These are phyloP conservation scores for Mallateleia sp. DNA, from an alignment of 2,888 invertebrate genomes.

Conservation along the genomic window DNA sequence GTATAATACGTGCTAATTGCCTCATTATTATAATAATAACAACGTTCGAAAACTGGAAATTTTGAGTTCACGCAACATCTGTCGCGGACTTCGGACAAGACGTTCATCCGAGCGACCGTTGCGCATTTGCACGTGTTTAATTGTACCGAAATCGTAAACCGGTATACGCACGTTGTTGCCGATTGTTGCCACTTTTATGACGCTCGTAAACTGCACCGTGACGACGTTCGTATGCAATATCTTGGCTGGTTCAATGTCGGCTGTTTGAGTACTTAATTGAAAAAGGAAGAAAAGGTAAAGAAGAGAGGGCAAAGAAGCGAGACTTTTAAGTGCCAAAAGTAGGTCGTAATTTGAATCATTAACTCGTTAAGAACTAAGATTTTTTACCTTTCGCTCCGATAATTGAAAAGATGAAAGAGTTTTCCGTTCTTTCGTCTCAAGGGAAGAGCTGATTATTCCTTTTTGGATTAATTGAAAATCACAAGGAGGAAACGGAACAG, in stretches of 20 bases:
- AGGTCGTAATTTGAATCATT: conserved; percentile 9
- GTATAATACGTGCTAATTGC: conserved; percentile 30
- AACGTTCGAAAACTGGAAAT: background rate
- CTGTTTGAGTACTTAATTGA: conserved; percentile 20
- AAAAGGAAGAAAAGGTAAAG: conserved; percentile 1
- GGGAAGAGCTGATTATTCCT: background rate
- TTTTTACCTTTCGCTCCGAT: background rate
- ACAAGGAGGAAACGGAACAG: background rate
- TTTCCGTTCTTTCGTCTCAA: background rate
- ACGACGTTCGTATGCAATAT: conserved; percentile 1
- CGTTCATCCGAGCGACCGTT: conserved; percentile 9
- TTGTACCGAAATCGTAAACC: conserved; percentile 49
- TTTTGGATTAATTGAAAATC: background rate
- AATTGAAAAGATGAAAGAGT: background rate
- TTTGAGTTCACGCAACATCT: conserved; percentile 7
- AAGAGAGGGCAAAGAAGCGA: background rate
- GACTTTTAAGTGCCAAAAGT: conserved; percentile 13
- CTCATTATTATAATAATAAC: conserved; percentile 11
- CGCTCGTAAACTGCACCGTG: conserved; percentile 43
- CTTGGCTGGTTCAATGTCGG: conserved; percentile 22
- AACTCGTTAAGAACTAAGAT: background rate
- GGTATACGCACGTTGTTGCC: conserved; percentile 33
- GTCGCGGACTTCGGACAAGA: background rate
- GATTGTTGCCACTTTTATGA: conserved; percentile 44
- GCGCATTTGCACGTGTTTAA: conserved; percentile 55